Conservation (phyloP, 1,140 invertebrate genomes). For the Drosophila ambigua region DNA sequence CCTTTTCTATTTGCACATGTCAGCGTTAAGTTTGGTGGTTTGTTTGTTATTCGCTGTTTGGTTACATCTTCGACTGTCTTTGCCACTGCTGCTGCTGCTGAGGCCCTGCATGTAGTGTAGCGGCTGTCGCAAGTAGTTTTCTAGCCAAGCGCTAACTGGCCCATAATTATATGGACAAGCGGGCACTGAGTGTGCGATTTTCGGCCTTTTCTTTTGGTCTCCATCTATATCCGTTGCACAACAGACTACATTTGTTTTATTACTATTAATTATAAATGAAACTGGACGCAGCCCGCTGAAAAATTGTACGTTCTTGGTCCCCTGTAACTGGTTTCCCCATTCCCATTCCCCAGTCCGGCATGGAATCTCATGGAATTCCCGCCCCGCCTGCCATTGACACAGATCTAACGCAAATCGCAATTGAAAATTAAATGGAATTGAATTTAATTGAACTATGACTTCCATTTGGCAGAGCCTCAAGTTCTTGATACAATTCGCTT, state of each 20-base stretch:
- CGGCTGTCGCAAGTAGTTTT: constrained; percentile 35
- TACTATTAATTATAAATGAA: not conserved
- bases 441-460: constrained; percentile 16
- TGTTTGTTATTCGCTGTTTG: not conserved
- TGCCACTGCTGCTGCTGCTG: not conserved
- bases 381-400: constrained; percentile 18
- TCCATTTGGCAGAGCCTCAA: constrained; percentile 24
- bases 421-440: constrained; percentile 4
- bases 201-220: constrained; percentile 14
- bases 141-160: constrained; percentile 62
- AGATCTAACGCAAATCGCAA: constrained; percentile 15
- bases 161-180: constrained; percentile 55
- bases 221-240: constrained; percentile 37
- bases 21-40: constrained; percentile 20
- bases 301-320: constrained; percentile 11
- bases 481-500: constrained; percentile 5
- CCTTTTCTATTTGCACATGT: constrained; percentile 24
- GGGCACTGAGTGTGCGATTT: constrained; percentile 27
- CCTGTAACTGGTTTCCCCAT: constrained; percentile 1
- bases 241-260: constrained; percentile 18
- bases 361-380: not conserved
- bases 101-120: not conserved
- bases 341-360: not conserved
- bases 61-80: not conserved
- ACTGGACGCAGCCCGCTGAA: constrained; percentile 12